These are phyloP conservation scores for Acrocephalus scirpaceus DNA, from an alignment of 2,797 vertebrate species.

Conservation along the genomic window DNA sequence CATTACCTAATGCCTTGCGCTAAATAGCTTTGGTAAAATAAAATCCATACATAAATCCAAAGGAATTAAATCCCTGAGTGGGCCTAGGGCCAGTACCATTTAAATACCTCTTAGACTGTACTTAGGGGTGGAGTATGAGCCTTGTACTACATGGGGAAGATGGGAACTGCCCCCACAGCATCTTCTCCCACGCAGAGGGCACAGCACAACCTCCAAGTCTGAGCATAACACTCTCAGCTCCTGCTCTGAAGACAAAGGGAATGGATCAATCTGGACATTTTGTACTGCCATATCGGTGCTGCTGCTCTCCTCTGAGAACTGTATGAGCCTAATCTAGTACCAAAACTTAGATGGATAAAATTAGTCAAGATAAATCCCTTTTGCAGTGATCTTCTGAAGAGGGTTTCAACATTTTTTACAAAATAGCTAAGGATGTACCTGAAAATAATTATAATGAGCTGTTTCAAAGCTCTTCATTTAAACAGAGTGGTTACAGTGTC, in stretches of 20 bases:
- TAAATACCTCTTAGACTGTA: neutral
- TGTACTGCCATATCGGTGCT: neutral
- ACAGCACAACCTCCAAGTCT: neutral
- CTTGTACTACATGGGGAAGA: accelerated
- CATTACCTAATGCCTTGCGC: neutral
- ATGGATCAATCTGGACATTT: neutral
- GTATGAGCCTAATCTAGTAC: neutral
- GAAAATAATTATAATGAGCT: neutral
- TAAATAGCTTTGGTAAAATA: neutral
- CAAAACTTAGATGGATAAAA: neutral
- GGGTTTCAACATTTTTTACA: neutral
- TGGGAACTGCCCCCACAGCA: neutral
- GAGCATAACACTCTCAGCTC: neutral
- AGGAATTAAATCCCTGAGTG: neutral
- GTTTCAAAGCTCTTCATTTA: neutral
- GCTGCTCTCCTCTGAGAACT: neutral
- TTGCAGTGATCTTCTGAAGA: neutral
- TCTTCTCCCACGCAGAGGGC: neutral
- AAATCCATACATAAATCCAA: constrained; percentile 10
- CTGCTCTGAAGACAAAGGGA: neutral
- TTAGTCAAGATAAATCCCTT: neutral
- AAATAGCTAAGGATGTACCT: neutral
- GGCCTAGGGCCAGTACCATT: neutral
- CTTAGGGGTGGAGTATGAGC: neutral
- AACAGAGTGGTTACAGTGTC: neutral